Percentiles rank a stretch among this genome's conserved stretches.
phyloP scores from a whole-genome alignment of 2,113 vertebrate species.

The Irena cyanogastra region DNA sequence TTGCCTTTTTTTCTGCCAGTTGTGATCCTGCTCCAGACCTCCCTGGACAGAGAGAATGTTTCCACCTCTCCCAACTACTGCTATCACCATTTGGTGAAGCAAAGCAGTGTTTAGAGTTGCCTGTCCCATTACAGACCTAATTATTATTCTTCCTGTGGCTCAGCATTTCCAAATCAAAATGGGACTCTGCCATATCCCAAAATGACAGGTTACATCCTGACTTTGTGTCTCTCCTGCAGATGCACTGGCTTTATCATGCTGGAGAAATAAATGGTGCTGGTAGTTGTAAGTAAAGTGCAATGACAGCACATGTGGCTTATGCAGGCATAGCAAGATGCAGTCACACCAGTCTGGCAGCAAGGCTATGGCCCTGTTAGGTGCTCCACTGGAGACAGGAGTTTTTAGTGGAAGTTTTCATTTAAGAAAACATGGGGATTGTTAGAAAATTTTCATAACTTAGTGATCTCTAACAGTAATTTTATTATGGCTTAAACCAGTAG shows the following conservation, averaged over 20 bases:
- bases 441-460: neutral
- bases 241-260: neutral
- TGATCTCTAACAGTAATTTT: neutral
- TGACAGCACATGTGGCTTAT: accelerated
- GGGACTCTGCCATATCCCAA: neutral
- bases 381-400: neutral
- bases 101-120: neutral
- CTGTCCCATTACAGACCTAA: neutral
- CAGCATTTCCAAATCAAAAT: neutral
- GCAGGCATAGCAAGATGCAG: neutral
- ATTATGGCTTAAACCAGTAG: neutral
- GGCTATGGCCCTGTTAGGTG: neutral
- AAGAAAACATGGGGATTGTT: neutral
- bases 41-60: neutral
- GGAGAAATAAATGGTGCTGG: neutral
- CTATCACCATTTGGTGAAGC: no score
- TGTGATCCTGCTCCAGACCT: neutral
- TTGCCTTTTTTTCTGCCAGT: neutral
- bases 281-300: neutral
- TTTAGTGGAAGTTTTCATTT: neutral
- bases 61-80: no score
- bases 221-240: neutral
- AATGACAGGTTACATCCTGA: neutral
- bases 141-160: neutral
- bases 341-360: accelerated